Evolutionary conservation across 1,140 invertebrate genomes (phyloP), one percentile per base, ranked within the genome.

Genomic region (Polyergus mexicanus): DNA sequence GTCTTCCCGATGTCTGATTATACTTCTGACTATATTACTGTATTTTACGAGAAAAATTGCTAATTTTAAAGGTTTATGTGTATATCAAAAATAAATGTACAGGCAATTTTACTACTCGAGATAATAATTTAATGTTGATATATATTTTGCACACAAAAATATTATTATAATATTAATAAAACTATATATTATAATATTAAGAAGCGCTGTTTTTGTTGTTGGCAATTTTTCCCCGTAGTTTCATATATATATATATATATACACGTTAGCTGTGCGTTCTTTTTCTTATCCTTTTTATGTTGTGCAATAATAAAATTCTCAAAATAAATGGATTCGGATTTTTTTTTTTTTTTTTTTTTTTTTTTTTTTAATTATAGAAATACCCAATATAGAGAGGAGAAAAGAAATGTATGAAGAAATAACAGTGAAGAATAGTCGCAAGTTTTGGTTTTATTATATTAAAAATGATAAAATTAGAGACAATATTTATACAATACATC

Each of bases 51-150:
- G 81, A 66, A 66, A 66, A 86, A 81, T 80, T 75, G 89, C 68
- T 88, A 90, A 85, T 86, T 91, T 89, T 88, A 83, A 89, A 77
- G 63, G 38, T 86, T 65, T 65, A 90, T 81, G 38, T 83, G 80
- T 90, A 47, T 90, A 86, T 91, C 74, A 90, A 91, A 91, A 83
- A 62, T 90, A 83, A 90, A 88, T 91, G 89, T 91, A 91, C 84
- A 91, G 86, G 69, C 84, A 88, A 90, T 88, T 90, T 91, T 88
- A 90, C 71, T 91, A 88, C 89, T 91, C 69, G 54, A 88, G 78
- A 90, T 90, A 85, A 90, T 90, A 90, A 91, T 91, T 91, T 91
- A 90, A 91, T 90, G 89, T 91, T 88, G 89, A 90, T 91, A 91
- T 51, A 51, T 91, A 91, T 91, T 91, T 91, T 91, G 89, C 89